Evolutionary conservation across 2,888 invertebrate genomes (phyloP), one percentile per base, ranked within the genome.

Genomic region (Lymantria monacha): DNA sequence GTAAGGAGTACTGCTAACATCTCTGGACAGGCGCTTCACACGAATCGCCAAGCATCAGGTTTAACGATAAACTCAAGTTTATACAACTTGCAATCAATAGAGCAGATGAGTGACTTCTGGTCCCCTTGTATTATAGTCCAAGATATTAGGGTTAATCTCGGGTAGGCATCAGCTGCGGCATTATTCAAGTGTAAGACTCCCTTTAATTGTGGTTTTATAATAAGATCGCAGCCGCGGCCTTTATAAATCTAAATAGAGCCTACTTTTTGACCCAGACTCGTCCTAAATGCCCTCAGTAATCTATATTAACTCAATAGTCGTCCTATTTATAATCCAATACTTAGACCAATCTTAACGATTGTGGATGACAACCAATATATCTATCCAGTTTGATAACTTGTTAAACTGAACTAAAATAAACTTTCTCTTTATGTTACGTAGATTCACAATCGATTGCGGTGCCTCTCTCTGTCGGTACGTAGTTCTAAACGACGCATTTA

Each of bases 401-500:
- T 22, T 37, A n/a, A 33, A 3, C 13, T 37, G 49, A 36, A 15
- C 14, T 0, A 49, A 48, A 57, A 3, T 30, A n/a, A 52, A 38
- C 45, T 40, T 42, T 57, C 13, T 37, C 0, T 0, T 1, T 0
- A 7, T 0, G 9, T 0, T 0, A 0, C 0, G 53, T 62, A 55
- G 50, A 49, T 51, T 48, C 9, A 30, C 14, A 50, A 30, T 50
- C 2, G 30, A 11, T 40, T 46, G 31, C 3, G 1, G 1, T n/a
- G n/a, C 30, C 42, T 14, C 13, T 9, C 9, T 8, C 3, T 36
- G 9, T 33, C 30, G 46, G 31, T 48, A 40, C 37, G 48, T 49
- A 45, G 48, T 60, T 54, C 55, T 44, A 48, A 53, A 54, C 59
- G 51, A 66, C 69, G 69, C 66, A 76, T 66, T 70, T 80, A 74